phyloP scores from a whole-genome alignment of 1,140 invertebrate genomes.

The Archegozetes longisetosus region DNA sequence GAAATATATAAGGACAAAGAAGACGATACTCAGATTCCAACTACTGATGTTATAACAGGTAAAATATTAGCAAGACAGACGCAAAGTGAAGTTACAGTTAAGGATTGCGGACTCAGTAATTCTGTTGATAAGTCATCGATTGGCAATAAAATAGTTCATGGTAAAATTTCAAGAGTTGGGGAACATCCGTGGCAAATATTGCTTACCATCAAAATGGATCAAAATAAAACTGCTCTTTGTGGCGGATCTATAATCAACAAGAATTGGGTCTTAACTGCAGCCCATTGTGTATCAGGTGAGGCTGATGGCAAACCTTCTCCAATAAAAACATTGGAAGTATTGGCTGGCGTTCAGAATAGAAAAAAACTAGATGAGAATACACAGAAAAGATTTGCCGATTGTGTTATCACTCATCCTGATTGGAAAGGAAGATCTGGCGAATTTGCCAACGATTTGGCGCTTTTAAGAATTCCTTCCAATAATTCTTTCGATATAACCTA shows the following conservation, averaged over 20 bases:
- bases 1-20: too few species aligned
- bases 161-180: not conserved
- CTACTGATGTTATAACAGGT: too few species aligned
- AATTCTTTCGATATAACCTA: not conserved
- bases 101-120: not conserved
- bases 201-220: not conserved
- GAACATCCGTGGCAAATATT: not conserved
- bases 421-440: not conserved
- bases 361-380: too few species aligned
- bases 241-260: not conserved
- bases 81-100: not conserved
- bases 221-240: not conserved
- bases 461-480: not conserved
- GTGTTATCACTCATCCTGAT: too few species aligned
- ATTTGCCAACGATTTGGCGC: constrained; percentile 3
- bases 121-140: not conserved
- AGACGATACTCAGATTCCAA: too few species aligned
- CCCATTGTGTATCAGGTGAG: not conserved
- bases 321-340: too few species aligned
- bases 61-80: too few species aligned
- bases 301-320: not conserved
- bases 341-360: too few species aligned
- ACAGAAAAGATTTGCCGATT: too few species aligned
- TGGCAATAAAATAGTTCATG: not conserved
- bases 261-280: not conserved